Evolutionary conservation across 2,113 vertebrate species (phyloP).

Genomic region (Grallaria varia): DNA sequence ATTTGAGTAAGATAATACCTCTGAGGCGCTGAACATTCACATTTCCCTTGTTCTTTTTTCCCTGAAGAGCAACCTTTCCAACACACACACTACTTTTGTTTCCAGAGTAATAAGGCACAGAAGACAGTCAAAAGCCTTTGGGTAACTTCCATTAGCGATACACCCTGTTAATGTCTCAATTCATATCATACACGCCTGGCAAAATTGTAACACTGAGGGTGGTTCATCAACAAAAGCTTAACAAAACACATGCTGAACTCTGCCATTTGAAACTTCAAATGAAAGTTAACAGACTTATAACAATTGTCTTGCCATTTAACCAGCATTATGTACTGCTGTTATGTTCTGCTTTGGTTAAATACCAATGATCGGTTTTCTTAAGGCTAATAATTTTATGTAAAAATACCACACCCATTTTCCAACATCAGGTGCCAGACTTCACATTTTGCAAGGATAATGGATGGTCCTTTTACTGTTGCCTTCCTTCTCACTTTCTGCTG

Average conservation of each 20-base stretch:
- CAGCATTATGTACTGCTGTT: background rate
- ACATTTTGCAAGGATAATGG: background rate
- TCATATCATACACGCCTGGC: background rate
- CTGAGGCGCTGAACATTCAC: background rate
- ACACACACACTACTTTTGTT: background rate
- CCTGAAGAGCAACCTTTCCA: background rate
- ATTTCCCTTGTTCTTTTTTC: background rate
- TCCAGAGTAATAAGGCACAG: background rate
- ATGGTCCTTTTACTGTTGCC: background rate
- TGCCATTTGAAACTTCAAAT: background rate
- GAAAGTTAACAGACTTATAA: background rate
- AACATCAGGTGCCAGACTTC: background rate
- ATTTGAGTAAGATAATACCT: background rate
- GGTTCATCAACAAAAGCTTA: background rate
- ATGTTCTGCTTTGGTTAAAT: background rate
- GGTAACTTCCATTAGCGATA: background rate
- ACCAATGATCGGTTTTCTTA: accelerated
- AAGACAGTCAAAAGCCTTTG: background rate
- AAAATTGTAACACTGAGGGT: background rate
- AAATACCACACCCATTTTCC: background rate
- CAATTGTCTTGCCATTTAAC: background rate
- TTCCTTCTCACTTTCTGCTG: background rate
- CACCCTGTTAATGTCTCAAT: background rate
- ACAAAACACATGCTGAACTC: background rate
- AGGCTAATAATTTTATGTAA: background rate